A percentile compares a stretch with the other conserved stretches of the same genome.
phyloP scores from a whole-genome alignment of 1,140 invertebrate genomes.

The Cheumatopsyche charites region DNA sequence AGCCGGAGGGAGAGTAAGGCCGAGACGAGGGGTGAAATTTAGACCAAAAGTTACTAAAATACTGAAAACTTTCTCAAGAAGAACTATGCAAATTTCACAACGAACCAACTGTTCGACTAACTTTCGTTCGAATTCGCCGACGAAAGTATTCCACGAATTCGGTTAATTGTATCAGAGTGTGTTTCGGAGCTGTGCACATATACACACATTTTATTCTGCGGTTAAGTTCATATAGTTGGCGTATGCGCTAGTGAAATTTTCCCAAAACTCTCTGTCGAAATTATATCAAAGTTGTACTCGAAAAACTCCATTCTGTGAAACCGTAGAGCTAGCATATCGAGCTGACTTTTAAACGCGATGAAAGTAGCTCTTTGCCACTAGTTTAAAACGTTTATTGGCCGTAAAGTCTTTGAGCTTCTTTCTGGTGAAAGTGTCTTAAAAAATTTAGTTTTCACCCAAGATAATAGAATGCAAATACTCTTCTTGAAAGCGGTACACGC shows the following conservation, averaged over 20 bases:
- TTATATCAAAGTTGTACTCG: background rate
- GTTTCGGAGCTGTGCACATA: background rate
- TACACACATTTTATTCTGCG: background rate
- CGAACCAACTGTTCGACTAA: conserved; percentile 12
- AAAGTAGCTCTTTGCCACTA: background rate
- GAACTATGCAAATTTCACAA: conserved; percentile 24
- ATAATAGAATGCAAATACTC: too few species aligned
- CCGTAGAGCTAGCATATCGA: background rate
- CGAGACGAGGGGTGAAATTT: conserved; percentile 14
- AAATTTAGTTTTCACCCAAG: background rate
- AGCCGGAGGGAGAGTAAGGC: too few species aligned
- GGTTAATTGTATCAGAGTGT: conserved; percentile 14
- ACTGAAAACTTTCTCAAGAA: conserved; percentile 7
- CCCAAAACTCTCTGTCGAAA: too few species aligned
- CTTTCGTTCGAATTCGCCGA: conserved; percentile 13
- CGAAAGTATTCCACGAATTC: conserved; percentile 10
- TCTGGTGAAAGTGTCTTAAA: conserved; percentile 3
- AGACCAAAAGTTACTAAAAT: conserved; percentile 17
- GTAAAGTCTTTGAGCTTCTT: conserved; percentile 10
- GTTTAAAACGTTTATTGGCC: background rate
- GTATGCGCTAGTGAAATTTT: too few species aligned
- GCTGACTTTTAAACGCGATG: background rate
- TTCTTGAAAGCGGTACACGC: too few species aligned
- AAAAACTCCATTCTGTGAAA: background rate
- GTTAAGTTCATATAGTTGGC: background rate